Evolutionary conservation across 2,797 vertebrate species (phyloP).

Genomic region (Chaunax sp.): DNA sequence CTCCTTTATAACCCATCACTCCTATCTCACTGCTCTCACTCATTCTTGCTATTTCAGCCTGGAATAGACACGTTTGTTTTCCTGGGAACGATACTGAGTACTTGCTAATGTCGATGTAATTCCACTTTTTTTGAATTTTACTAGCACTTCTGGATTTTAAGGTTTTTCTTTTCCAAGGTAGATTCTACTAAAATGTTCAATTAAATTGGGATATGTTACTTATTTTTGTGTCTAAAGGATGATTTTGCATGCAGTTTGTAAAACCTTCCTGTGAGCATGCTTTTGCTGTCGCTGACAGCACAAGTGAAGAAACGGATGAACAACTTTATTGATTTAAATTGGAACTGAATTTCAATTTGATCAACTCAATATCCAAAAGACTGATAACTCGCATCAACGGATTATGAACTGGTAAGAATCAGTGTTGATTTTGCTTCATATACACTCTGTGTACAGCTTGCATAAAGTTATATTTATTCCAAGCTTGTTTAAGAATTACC

Average conservation of each 20-base stretch:
- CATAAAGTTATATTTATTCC: neutral
- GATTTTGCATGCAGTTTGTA: conserved; percentile 31
- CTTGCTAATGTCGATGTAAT: conserved; percentile 26
- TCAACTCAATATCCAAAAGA: conserved; percentile 31
- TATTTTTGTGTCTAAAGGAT: conserved; percentile 40
- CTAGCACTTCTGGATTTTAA: conserved; percentile 42
- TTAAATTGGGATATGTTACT: conserved; percentile 53
- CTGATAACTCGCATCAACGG: conserved; percentile 48
- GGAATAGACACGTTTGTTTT: conserved; percentile 68
- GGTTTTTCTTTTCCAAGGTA: conserved; percentile 2
- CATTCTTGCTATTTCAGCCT: conserved; percentile 61
- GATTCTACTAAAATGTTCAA: conserved; percentile 20
- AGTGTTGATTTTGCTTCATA: neutral
- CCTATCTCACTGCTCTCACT: conserved; percentile 75
- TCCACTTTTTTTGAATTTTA: conserved; percentile 33
- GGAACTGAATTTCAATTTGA: conserved; percentile 56
- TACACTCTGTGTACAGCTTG: neutral
- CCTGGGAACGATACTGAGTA: conserved; percentile 25
- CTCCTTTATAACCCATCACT: conserved; percentile 86
- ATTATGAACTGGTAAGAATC: conserved; percentile 74
- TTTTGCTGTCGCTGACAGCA: conserved; percentile 35
- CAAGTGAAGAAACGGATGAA: conserved; percentile 38
- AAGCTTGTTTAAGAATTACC: neutral
- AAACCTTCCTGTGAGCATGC: conserved; percentile 54
- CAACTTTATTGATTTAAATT: conserved; percentile 42